Percentiles rank a stretch among this genome's conserved stretches.
phyloP scores from a whole-genome alignment of 2,113 vertebrate species.

The Eulemur rufifrons region DNA sequence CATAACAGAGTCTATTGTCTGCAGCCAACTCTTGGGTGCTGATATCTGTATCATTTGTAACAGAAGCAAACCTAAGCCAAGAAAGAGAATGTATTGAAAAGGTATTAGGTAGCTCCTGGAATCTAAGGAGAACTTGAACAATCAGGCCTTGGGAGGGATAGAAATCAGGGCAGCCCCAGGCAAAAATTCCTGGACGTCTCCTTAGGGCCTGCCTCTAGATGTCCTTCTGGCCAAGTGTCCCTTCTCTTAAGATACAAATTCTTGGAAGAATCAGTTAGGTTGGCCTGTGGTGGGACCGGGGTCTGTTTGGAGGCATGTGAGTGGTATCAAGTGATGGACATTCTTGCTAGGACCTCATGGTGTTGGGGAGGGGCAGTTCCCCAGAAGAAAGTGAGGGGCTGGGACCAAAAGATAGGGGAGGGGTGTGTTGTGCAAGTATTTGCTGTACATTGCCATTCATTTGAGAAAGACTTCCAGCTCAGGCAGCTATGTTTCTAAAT shows the following conservation, averaged over 20 bases:
- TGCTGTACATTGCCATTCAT: neutral
- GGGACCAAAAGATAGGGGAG: neutral
- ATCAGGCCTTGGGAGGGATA: neutral
- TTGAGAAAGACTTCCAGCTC: conserved; percentile 30
- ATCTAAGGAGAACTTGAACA: neutral
- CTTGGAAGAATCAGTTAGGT: neutral
- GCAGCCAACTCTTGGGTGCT: neutral
- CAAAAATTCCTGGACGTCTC: neutral
- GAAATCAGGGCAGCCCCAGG: neutral
- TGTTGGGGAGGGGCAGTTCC: neutral
- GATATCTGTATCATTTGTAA: neutral
- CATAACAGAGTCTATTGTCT: neutral
- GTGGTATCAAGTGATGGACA: neutral
- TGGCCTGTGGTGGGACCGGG: neutral
- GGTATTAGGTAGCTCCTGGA: neutral
- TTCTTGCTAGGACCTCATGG: neutral
- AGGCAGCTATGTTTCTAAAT: conserved; percentile 41
- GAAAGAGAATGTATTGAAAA: neutral
- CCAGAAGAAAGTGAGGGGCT: neutral
- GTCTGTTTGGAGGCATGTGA: neutral
- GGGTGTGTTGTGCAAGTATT: neutral
- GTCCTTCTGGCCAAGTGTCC: neutral
- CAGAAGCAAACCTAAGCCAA: neutral
- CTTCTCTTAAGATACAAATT: neutral
- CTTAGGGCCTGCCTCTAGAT: neutral